Conservation (phyloP, 2,797 vertebrate species). For the Acomys russatus region DNA sequence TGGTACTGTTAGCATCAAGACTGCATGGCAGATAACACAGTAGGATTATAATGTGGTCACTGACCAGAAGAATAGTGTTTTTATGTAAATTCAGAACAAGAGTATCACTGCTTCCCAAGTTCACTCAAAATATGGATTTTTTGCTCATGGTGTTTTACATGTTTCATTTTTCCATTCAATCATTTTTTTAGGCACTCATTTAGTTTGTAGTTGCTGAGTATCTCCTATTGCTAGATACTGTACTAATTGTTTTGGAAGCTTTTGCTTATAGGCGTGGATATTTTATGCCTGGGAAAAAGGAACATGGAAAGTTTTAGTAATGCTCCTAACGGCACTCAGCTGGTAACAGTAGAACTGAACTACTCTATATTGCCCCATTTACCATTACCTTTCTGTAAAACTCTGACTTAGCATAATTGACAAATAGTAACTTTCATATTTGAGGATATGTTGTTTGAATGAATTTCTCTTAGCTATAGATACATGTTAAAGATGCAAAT, state of each 20-base stretch:
- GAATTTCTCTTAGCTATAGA: neutral
- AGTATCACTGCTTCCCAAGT: neutral
- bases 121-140: neutral
- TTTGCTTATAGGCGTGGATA: neutral
- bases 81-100: neutral
- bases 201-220: neutral
- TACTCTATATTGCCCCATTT: neutral
- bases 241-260: neutral
- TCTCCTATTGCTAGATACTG: neutral
- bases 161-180: neutral
- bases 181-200: constrained; percentile 3
- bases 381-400: neutral
- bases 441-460: neutral
- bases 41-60: neutral
- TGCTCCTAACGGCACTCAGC: neutral
- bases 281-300: neutral
- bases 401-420: neutral
- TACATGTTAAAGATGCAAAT: neutral
- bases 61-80: neutral
- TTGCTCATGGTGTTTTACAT: neutral
- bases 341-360: neutral
- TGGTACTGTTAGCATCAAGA: neutral
- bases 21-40: neutral
- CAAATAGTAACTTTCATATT: neutral
- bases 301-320: neutral